Conservation (phyloP, 2,888 invertebrate species). For the Lochmaea capreae region DNA sequence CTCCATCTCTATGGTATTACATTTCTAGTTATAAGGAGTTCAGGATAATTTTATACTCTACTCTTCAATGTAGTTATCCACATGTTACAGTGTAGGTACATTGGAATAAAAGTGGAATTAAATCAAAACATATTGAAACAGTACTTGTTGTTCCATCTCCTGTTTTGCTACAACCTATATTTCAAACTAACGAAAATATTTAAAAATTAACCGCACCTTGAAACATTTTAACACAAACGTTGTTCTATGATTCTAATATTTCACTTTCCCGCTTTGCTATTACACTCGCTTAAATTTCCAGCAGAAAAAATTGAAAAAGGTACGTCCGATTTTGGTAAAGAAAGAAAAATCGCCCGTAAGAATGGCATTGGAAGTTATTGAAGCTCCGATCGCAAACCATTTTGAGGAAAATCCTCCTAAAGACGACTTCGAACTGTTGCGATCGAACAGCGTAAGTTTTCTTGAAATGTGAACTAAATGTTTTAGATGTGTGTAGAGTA, state of each 20-base stretch:
- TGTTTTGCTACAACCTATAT: background rate
- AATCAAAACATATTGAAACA: no score
- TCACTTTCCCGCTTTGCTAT: slow-evolving; percentile 18
- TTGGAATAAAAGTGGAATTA: no score
- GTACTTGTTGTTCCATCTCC: background rate
- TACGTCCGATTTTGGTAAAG: slow-evolving; percentile 81
- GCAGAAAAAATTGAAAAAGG: slow-evolving; percentile 76
- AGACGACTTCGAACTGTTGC: slow-evolving; percentile 76
- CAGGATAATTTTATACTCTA: no score
- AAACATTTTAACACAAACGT: background rate
- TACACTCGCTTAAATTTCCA: slow-evolving; percentile 40
- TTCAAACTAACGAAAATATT: background rate
- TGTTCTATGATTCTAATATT: background rate
- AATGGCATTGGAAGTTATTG: slow-evolving; percentile 64
- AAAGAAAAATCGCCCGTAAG: slow-evolving; percentile 74
- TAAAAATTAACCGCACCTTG: background rate
- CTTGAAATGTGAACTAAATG: slow-evolving; percentile 13
- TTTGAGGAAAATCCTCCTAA: slow-evolving; percentile 85
- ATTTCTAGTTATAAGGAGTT: no score
- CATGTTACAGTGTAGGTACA: no score
- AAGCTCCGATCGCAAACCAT: slow-evolving; percentile 72
- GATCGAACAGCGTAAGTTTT: slow-evolving; percentile 67
- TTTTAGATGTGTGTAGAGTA: slow-evolving; percentile 16
- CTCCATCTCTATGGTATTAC: no score
- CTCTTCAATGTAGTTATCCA: no score